Evolutionary conservation across 2,113 vertebrate species (phyloP).

Genomic region (Myotis lucifugus): DNA sequence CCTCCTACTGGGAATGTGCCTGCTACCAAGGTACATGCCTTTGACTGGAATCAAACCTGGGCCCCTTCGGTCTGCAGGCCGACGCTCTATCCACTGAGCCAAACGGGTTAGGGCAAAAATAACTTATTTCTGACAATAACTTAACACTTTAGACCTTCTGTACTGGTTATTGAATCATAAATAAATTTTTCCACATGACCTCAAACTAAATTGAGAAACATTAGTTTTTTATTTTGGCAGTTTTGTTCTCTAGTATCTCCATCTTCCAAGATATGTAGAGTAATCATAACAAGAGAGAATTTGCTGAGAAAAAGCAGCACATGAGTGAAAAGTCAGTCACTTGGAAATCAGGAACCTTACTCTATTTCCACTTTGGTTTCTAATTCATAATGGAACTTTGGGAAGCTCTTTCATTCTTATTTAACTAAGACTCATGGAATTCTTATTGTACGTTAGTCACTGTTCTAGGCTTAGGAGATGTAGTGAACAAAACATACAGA

Average conservation of each 20-base stretch:
- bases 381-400: background rate
- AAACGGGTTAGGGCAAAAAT: background rate
- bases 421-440: background rate
- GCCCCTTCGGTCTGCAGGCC: too few species aligned
- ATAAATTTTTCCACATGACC: background rate
- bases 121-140: background rate
- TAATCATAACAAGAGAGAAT: background rate
- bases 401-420: background rate
- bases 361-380: background rate
- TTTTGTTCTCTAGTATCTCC: background rate
- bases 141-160: background rate
- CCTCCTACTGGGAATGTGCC: too few species aligned
- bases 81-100: too few species aligned
- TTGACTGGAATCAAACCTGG: too few species aligned
- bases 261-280: background rate
- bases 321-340: background rate
- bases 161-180: background rate
- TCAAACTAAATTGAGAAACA: background rate
- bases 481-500: background rate
- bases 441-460: background rate
- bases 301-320: background rate
- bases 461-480: background rate
- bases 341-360: background rate
- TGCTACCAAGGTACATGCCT: too few species aligned
- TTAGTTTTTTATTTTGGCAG: background rate